These are phyloP conservation scores for Ormyrus rosae DNA, from an alignment of 2,888 invertebrate species.

Conservation along the genomic window DNA sequence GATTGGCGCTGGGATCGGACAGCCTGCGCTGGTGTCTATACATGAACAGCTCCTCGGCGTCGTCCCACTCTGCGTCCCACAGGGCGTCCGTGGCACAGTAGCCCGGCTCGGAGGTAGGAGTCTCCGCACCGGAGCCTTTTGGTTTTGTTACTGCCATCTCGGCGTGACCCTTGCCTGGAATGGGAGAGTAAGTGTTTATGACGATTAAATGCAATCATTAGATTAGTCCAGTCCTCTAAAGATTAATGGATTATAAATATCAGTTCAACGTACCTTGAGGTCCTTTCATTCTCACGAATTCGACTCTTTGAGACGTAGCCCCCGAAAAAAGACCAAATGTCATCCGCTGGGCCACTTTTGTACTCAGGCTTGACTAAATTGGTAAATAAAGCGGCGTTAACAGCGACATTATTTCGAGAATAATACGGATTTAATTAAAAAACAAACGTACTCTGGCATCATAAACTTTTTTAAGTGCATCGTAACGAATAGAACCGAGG, in stretches of 20 bases:
- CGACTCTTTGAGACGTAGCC: slow-evolving; percentile 88
- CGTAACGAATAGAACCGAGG: slow-evolving; percentile 97
- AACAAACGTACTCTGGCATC: slow-evolving; percentile 86
- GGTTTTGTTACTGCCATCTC: slow-evolving; percentile 98
- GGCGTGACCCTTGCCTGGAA: slow-evolving; percentile 88
- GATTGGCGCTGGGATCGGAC: slow-evolving; percentile 95
- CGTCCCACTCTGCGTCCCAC: slow-evolving; percentile 94
- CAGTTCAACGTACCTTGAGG: slow-evolving; percentile 82
- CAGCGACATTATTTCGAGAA: too few relatives aligned
- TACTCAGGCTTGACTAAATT: slow-evolving; percentile 93
- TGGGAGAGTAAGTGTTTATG: too few relatives aligned
- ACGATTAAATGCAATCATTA: too few relatives aligned
- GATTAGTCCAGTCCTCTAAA: too few relatives aligned
- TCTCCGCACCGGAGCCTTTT: slow-evolving; percentile 94
- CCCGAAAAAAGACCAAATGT: slow-evolving; percentile 93
- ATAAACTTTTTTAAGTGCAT: slow-evolving; percentile 97
- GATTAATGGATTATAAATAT: background rate
- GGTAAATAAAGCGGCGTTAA: background rate
- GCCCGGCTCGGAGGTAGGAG: slow-evolving; percentile 94
- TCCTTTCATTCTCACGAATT: slow-evolving; percentile 99
- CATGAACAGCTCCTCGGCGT: slow-evolving; percentile 90
- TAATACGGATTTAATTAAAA: background rate
- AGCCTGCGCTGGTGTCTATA: slow-evolving; percentile 89
- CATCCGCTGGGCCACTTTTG: slow-evolving; percentile 97
- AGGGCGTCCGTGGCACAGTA: slow-evolving; percentile 87